Evolutionary conservation across 2,888 invertebrate species (phyloP), one percentile per base, ranked within the genome.

Genomic region (Hedya salicella): DNA sequence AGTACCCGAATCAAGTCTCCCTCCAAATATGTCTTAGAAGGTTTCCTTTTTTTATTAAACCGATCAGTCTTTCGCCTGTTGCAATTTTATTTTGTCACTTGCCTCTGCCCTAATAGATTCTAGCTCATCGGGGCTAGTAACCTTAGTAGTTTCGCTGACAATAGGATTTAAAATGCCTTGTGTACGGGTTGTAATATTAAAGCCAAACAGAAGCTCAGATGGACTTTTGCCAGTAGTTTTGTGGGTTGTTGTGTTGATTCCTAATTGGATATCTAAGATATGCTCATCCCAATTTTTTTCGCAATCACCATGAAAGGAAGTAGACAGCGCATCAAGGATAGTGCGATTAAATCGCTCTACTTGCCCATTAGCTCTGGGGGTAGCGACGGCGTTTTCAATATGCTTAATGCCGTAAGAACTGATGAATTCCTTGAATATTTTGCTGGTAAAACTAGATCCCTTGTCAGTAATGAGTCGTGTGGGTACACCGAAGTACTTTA

Each of bases 341-440:
- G 63, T 68, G 1, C 52, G 52, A 40, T 68, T 68, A 49, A 17
- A 60, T 13, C 68, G 40, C 44, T 68, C 69, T 0, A n/a, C n/a
- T n/a, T n/a, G n/a, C n/a, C n/a, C n/a, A n/a, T n/a, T n/a, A n/a
- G n/a, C n/a, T n/a, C n/a, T 40, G 3, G 69, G 69, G 19, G 56
- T 46, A 16, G 69, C 69, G 21, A 62, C 69, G 19, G 60, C 36
- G 13, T 60, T 60, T n/a, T 48, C 3, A 5, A 60, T 39, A 16
- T 60, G 60, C 21, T 42, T 50, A 4, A 61, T 44, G 2, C 61
- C 61, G 13, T 42, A 42, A 16, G 25, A 17, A 4, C 14, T 52
- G 2, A 61, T 13, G 17, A 52, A 61, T 25, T 61, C 52, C 25
- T 52, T 50, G 25, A 61, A 61, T 14, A 8, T 13, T 11, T 52